These are phyloP conservation scores for Archilochus colubris DNA, from an alignment of 2,113 vertebrate species.

Conservation along the genomic window DNA sequence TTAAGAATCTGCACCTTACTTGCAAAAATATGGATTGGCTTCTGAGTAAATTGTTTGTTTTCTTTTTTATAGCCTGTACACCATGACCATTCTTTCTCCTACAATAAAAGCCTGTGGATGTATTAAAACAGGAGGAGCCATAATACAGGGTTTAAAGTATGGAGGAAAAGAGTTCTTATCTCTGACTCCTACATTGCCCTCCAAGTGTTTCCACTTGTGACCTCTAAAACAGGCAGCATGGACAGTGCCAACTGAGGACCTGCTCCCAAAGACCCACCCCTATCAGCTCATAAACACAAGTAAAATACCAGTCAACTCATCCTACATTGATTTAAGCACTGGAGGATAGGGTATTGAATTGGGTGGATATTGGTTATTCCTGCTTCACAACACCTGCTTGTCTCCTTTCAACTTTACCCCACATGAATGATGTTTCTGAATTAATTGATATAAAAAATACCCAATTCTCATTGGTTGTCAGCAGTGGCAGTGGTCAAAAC, in stretches of 20 bases:
- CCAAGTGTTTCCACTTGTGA: neutral
- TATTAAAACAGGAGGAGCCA: neutral
- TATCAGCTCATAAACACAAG: neutral
- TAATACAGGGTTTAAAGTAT: fast-evolving
- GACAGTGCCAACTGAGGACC: neutral
- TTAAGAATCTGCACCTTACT: neutral
- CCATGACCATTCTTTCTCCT: neutral
- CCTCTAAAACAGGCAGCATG: neutral
- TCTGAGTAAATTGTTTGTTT: neutral
- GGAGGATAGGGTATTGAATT: neutral
- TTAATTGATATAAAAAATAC: neutral
- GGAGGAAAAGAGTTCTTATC: neutral
- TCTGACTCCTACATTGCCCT: neutral
- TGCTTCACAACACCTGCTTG: neutral
- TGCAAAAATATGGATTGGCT: neutral
- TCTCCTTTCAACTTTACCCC: neutral
- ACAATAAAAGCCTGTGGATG: neutral
- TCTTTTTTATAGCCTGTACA: neutral
- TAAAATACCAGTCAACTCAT: neutral
- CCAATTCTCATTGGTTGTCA: neutral
- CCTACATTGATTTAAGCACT: neutral
- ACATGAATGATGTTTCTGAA: neutral
- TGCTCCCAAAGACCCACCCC: fast-evolving
- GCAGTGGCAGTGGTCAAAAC: neutral
- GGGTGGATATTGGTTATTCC: neutral